Conservation (phyloP, 2,888 invertebrate species). For the Notocelia uddmanniana region DNA sequence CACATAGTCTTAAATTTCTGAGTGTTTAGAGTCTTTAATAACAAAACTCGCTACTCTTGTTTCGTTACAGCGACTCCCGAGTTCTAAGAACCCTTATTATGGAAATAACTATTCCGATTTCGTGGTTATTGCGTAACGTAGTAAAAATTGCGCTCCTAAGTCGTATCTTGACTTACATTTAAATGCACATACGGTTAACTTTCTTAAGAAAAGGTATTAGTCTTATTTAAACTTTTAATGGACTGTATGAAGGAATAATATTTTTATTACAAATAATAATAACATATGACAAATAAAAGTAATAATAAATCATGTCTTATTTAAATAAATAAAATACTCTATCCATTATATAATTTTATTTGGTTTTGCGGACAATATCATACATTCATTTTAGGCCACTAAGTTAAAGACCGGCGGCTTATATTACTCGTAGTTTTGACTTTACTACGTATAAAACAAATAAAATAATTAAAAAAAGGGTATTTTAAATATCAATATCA, state of each 20-base stretch:
- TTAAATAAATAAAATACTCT: slow-evolving; percentile 28
- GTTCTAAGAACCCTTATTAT: too few relatives aligned
- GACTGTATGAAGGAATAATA: too few relatives aligned
- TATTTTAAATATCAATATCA: slow-evolving; percentile 49
- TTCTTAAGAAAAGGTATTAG: neutral
- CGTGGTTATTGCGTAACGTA: neutral
- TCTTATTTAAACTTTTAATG: too few relatives aligned
- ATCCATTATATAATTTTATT: slow-evolving; percentile 50
- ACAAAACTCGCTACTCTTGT: too few relatives aligned
- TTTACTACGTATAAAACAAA: slow-evolving; percentile 46
- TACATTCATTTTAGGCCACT: slow-evolving; percentile 76
- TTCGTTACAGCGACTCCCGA: too few relatives aligned
- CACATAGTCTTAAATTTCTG: too few relatives aligned
- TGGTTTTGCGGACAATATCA: slow-evolving; percentile 76
- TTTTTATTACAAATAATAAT: too few relatives aligned
- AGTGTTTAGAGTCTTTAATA: too few relatives aligned
- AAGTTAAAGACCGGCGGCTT: slow-evolving; percentile 65
- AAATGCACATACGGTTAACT: neutral
- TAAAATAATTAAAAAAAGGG: slow-evolving; percentile 39
- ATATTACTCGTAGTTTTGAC: slow-evolving; percentile 57
- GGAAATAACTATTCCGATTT: neutral
- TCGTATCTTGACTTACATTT: neutral
- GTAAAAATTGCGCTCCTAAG: neutral
- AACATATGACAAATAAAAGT: too few relatives aligned
- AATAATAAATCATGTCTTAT: too few relatives aligned